Base-by-base conservation (phyloP, 2,888 invertebrate genomes). In the Pristionchus entomophagus region DNA sequence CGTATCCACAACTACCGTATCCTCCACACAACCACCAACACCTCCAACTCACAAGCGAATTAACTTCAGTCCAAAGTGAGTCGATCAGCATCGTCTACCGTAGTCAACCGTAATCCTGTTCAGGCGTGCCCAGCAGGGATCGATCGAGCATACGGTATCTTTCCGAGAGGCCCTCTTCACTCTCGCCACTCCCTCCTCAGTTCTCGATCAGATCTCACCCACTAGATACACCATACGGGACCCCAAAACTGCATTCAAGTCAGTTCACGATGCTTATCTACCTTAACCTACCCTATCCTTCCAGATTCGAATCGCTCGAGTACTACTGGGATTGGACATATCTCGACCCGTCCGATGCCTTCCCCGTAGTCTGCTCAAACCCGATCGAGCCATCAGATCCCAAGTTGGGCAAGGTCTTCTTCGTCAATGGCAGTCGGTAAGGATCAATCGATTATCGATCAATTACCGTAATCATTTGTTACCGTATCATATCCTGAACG, bases 311-410 rank as follows among this genome's bases (percentile, higher is more conserved):
- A 19, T 35, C 26, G 10, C 14, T 51, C 17, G 85, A 85, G 14
- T 85, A 73, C 41, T 85, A 53, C 56, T 85, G 85, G 85, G 85
- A 85, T 22, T 73, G 38, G 29, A 73, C 85, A 17, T 85, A 77
- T 77, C 73, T 85, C 56, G 85, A 85, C 38, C 85, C 85, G 0
- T 77, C 85, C 12, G 73, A 73, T 38, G 35, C 35, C 6, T 41
- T 53, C 10, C 85, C 85, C 19, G 85, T 85, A 12, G 73, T 85
- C 8, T 85, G 85, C n/a, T 73, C 77, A 5, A 85, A 85, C 35
- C 85, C 85, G 29, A 85, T 85, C 22, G 85, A 85, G 10, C 85
- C 73, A 53, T 85, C 85, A 2, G 85, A 85, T 53, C 85, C 85
- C 26, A 85, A 85, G 26, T 56, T 85, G 17, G 85, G 85, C 22